phyloP scores from a whole-genome alignment of 2,888 invertebrate genomes.

The Microchrysa polita region DNA sequence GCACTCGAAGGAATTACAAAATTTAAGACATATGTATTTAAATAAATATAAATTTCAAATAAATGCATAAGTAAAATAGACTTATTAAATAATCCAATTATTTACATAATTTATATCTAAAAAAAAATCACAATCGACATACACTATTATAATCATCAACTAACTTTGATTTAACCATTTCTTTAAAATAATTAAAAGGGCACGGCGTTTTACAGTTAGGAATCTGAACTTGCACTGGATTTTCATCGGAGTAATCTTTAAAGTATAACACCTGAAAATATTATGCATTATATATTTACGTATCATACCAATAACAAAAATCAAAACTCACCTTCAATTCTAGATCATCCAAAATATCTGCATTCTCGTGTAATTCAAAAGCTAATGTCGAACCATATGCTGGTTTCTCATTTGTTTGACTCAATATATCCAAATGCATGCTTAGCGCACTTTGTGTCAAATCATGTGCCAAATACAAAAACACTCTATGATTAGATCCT shows the following conservation, averaged over 20 bases:
- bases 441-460: constrained; percentile 76
- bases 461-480: constrained; percentile 80
- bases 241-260: neutral
- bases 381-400: constrained; percentile 76
- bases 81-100: neutral
- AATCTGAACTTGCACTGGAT: neutral
- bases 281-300: no score
- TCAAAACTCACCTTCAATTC: constrained; percentile 66
- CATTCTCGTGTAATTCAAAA: constrained; percentile 71
- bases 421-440: constrained; percentile 72
- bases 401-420: constrained; percentile 68
- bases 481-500: constrained; percentile 65
- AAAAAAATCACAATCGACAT: constrained; percentile 12
- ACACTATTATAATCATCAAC: neutral
- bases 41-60: no score
- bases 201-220: neutral
- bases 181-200: neutral
- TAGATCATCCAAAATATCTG: constrained; percentile 54
- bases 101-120: neutral
- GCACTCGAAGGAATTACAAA: no score
- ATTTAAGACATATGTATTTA: no score
- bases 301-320: no score
- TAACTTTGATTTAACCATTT: neutral
- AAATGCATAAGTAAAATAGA: neutral
- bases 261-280: constrained; percentile 26